These are phyloP conservation scores for Steinernema khuongi DNA, from an alignment of 1,140 invertebrate species.

Conservation along the genomic window DNA sequence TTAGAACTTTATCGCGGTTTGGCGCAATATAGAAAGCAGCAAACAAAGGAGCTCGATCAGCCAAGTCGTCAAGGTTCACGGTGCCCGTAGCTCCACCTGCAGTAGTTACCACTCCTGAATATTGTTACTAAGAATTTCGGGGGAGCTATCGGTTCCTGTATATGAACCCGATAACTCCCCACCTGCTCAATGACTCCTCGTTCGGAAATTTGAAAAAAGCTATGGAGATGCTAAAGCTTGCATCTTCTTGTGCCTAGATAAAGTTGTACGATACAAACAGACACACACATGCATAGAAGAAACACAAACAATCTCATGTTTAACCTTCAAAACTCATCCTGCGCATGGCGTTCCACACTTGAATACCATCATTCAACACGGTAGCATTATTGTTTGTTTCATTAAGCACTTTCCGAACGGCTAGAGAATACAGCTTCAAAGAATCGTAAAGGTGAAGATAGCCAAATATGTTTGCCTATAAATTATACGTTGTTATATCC, in stretches of 20 bases:
- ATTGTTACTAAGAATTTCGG: not conserved
- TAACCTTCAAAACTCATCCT: conserved; percentile 52
- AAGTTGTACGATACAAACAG: not conserved
- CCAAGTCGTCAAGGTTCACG: conserved; percentile 55
- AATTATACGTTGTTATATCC: not conserved
- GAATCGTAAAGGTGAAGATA: conserved; percentile 54
- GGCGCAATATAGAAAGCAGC: conserved; percentile 56
- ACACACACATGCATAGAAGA: not conserved
- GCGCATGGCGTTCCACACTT: conserved; percentile 55
- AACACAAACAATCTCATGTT: not conserved
- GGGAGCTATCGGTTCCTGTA: not conserved
- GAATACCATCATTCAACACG: conserved; percentile 44
- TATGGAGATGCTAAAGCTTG: too few relatives aligned
- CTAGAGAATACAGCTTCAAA: conserved; percentile 50
- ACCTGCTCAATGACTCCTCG: too few relatives aligned
- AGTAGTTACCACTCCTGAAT: conserved; percentile 50
- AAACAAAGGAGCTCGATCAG: conserved; percentile 49
- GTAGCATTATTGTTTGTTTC: conserved; percentile 41
- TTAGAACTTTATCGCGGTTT: conserved; percentile 56
- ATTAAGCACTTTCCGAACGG: conserved; percentile 44
- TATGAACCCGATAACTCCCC: not conserved
- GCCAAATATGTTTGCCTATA: conserved; percentile 55
- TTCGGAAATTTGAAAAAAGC: too few relatives aligned
- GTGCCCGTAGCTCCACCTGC: conserved; percentile 42
- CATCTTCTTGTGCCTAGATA: not conserved